phyloP scores from a whole-genome alignment of 1,140 invertebrate genomes.

The Centruroides vittatus region DNA sequence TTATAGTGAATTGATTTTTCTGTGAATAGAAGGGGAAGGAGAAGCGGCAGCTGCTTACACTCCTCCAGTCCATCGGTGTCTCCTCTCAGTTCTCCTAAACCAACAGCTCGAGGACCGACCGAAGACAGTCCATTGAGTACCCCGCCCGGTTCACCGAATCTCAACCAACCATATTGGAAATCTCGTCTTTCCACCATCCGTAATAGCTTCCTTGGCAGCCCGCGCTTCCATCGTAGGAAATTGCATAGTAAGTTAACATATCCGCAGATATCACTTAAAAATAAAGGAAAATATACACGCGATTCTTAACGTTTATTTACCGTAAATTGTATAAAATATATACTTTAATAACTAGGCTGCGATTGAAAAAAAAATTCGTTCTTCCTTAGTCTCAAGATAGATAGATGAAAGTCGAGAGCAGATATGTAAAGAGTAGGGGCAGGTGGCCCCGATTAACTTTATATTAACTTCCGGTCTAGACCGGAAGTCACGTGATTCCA shows the following conservation, averaged over 20 bases:
- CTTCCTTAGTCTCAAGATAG: too few relatives aligned
- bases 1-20: neutral
- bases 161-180: slow-evolving; percentile 78
- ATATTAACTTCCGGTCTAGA: too few relatives aligned
- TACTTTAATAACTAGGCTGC: too few relatives aligned
- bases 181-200: slow-evolving; percentile 91
- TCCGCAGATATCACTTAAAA: too few relatives aligned
- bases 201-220: slow-evolving; percentile 95
- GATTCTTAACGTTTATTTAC: too few relatives aligned
- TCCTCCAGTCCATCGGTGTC: slow-evolving; percentile 17
- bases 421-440: too few relatives aligned
- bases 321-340: too few relatives aligned
- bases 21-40: neutral
- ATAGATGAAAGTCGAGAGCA: too few relatives aligned
- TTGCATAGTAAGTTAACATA: slow-evolving; percentile 51
- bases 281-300: too few relatives aligned
- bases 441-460: too few relatives aligned
- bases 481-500: too few relatives aligned
- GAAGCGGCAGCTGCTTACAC: slow-evolving; percentile 7
- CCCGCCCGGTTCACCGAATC: slow-evolving; percentile 59
- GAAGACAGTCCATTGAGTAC: slow-evolving; percentile 30
- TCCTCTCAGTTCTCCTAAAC: slow-evolving; percentile 28
- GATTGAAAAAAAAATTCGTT: too few relatives aligned
- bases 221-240: slow-evolving; percentile 91
- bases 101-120: slow-evolving; percentile 19